Percentiles rank a stretch among this genome's conserved stretches.
Evolutionary conservation across 2,113 vertebrate genomes (phyloP).

Genomic region (Elephantulus edwardii): DNA sequence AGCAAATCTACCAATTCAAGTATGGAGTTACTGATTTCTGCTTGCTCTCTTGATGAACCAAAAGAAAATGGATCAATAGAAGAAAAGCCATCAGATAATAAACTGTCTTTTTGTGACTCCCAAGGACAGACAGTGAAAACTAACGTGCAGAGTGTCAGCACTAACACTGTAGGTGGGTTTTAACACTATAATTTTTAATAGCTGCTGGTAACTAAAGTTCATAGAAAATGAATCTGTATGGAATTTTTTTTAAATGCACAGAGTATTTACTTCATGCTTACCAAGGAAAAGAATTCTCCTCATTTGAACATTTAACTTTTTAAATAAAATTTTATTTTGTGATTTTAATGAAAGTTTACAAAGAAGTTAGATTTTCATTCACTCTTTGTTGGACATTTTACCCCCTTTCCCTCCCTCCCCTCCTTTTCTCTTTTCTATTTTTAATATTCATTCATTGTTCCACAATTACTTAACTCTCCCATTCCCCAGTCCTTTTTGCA

Average conservation of each 20-base stretch:
- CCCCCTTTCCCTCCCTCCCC: too few relatives aligned
- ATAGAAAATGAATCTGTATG: conserved; percentile 19
- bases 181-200: conserved; percentile 32
- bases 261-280: conserved; percentile 17
- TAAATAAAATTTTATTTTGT: too few relatives aligned
- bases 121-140: conserved; percentile 57
- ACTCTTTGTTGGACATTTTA: too few relatives aligned
- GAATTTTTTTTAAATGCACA: conserved; percentile 17
- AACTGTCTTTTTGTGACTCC: conserved; percentile 24
- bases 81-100: conserved; percentile 75
- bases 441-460: too few relatives aligned
- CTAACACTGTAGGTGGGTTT: conserved; percentile 47
- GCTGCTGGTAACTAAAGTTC: conserved; percentile 3
- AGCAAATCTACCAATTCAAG: conserved; percentile 78
- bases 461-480: too few relatives aligned
- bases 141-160: conserved; percentile 51
- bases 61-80: conserved; percentile 78
- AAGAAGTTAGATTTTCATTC: too few relatives aligned
- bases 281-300: conserved; percentile 16
- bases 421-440: too few relatives aligned
- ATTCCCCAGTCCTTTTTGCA: too few relatives aligned
- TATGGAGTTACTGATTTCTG: conserved; percentile 67
- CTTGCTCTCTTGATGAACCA: conserved; percentile 72
- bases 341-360: too few relatives aligned
- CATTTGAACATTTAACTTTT: not conserved